Evolutionary conservation across 2,113 vertebrate species (phyloP), one percentile per base, ranked within the genome.

Genomic region (Salvelinus fontinalis): DNA sequence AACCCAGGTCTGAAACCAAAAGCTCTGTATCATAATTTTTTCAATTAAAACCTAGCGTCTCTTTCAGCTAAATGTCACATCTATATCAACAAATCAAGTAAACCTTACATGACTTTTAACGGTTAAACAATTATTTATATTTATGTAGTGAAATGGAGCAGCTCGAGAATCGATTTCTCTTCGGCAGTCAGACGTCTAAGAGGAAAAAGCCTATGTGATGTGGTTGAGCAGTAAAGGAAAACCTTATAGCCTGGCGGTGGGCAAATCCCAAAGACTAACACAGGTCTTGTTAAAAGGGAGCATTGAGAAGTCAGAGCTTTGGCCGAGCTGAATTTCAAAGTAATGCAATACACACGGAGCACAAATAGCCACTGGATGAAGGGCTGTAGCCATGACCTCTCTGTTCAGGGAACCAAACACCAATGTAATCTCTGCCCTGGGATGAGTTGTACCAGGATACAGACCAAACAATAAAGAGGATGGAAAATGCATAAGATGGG

Each of bases 221-320:
- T 92, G 89, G 90, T 90, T 84, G 80, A n/a, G 18, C 59, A 22
- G 59, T 82, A 75, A 82, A 71, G 82, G 80, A 89, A 92, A 91
- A 89, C 80, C 80, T 68, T 77, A 77, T 81, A 83, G 76, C 75
- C 26, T 64, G 74, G 79, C 60, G 34, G 73, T 82, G 87, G 84
- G 78, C 84, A 83, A 87, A 89, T 86, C 84, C 82, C 85, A 81
- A 90, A 91, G 87, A 89, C 88, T 85, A 89, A 90, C 86, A 84
- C 72, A 70, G 13, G 66, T 81, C 39, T 82, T 84, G 83, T 87
- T 89, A 81, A 91, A 87, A 78, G 79, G 80, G 75, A 89, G 80
- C 77, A 84, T 68, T 82, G 78, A 90, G 80, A 77, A 86, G 78
- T 78, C 76, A 27, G 70, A 76, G 83, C 75, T 82, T 83, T 80